Base-by-base conservation (phyloP, 2,797 vertebrate genomes). In the Steatocranus sp. region DNA sequence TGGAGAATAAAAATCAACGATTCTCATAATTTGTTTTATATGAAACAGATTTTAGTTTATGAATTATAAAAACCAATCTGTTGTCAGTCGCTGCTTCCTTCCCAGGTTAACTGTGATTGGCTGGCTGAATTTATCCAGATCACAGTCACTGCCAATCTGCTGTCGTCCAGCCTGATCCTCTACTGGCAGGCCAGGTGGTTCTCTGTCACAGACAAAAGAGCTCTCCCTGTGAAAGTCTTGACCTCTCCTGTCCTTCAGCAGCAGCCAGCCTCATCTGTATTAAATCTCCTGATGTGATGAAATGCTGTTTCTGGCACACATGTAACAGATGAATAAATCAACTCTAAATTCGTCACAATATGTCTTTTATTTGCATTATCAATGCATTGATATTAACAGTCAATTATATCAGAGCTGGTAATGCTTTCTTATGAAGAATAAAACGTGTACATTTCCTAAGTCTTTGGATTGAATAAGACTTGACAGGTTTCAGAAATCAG, bases 131-230 rank as follows among this genome's bases (percentile, higher is more conserved):
- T 88, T n/a, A 88, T 82, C 82, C 82, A 32, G 51, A 18, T 86
- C 46, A 15, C 36, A 34, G 50, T 70, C 50, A n/a, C 75, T 89
- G 83, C 76, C 91, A 88, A 83, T 87, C 83, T 77, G 86, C 80
- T 34, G 32, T 86, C 83, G 85, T 81, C 2, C 53, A 70, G 51
- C 34, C 50, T 91, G 93, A 94, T 92, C 91, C 87, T 77, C 50
- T 77, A 23, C 36, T 90, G 91, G 89, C 87, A 89, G 87, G 87
- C 61, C 89, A 87, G 82, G 75, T 75, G 70, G 66, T 68, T 87
- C 87, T 79, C 73, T 79, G 76, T 41, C 23, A 68, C 1, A 7
- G 14, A 85, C 74, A 53, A 80, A 85, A 82, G 51, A 77, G n/a
- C 79, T 25, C 50, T 8, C 34, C 43, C 73, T 74, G 12, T n/a